Conservation (phyloP, 2,113 vertebrate genomes). For the Thomomys bottae region DNA sequence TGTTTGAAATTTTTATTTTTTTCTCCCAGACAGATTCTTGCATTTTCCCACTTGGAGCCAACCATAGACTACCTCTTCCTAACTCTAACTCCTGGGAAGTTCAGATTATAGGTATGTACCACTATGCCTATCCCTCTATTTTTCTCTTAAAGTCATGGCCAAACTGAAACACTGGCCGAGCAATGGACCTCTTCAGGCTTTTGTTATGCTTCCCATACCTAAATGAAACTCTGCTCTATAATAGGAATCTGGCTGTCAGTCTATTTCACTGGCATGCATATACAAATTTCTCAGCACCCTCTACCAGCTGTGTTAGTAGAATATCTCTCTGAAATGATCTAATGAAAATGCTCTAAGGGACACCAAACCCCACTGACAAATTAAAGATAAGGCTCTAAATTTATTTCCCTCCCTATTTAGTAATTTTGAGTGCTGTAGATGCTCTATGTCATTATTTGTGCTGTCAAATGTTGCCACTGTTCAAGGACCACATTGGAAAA, state of each 20-base stretch:
- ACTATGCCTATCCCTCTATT: too few species aligned
- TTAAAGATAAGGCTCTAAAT: neutral
- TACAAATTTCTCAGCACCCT: neutral
- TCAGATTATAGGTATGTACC: too few species aligned
- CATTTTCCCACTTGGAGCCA: too few species aligned
- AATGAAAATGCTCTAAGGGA: neutral
- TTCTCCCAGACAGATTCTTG: too few species aligned
- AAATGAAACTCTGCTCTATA: neutral
- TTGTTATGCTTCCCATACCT: neutral
- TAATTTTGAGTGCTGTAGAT: too few species aligned
- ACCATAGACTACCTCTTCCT: too few species aligned
- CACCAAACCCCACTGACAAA: rapidly evolving
- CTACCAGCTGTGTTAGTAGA: neutral
- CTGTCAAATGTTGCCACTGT: too few species aligned
- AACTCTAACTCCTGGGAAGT: too few species aligned
- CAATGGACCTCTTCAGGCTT: neutral
- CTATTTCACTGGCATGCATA: neutral
- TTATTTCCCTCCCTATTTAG: neutral
- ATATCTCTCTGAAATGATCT: neutral
- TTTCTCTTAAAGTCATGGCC: neutral
- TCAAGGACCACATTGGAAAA: too few species aligned
- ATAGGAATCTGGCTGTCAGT: neutral
- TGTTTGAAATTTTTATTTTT: too few species aligned
- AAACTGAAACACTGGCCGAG: neutral
- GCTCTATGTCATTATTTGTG: too few species aligned